These are phyloP conservation scores for Busseola fusca DNA, from an alignment of 2,888 invertebrate genomes.

Conservation along the genomic window DNA sequence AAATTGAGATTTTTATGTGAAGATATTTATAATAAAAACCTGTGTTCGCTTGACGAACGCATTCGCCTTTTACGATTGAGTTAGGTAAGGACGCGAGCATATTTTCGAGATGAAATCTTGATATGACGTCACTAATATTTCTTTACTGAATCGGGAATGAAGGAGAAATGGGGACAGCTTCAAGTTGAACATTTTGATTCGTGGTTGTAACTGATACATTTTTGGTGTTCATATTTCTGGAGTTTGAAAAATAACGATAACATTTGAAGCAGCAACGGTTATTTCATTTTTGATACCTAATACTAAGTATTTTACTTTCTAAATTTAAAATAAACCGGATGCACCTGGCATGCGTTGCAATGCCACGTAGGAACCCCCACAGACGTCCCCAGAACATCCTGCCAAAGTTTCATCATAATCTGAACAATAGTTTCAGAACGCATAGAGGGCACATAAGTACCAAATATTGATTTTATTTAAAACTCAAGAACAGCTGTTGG, in stretches of 20 bases:
- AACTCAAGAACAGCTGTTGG: too few species aligned
- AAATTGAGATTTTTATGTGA: constrained; percentile 72
- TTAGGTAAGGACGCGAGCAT: constrained; percentile 52
- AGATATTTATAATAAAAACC: constrained; percentile 62
- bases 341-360: too few species aligned
- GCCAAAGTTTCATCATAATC: too few species aligned
- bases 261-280: neutral
- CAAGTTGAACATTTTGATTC: constrained; percentile 37
- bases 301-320: neutral
- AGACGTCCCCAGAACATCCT: too few species aligned
- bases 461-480: too few species aligned
- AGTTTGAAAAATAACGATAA: neutral
- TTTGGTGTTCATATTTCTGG: constrained; percentile 3
- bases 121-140: constrained; percentile 57
- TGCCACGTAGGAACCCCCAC: too few species aligned
- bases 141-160: constrained; percentile 52
- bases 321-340: neutral
- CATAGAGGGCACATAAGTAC: too few species aligned
- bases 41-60: constrained; percentile 58
- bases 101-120: constrained; percentile 58
- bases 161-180: constrained; percentile 22
- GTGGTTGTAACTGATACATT: constrained; percentile 28
- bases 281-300: neutral
- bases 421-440: too few species aligned
- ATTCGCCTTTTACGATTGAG: constrained; percentile 55